Conservation (phyloP, 2,797 vertebrate genomes). For the Balearica regulorum region DNA sequence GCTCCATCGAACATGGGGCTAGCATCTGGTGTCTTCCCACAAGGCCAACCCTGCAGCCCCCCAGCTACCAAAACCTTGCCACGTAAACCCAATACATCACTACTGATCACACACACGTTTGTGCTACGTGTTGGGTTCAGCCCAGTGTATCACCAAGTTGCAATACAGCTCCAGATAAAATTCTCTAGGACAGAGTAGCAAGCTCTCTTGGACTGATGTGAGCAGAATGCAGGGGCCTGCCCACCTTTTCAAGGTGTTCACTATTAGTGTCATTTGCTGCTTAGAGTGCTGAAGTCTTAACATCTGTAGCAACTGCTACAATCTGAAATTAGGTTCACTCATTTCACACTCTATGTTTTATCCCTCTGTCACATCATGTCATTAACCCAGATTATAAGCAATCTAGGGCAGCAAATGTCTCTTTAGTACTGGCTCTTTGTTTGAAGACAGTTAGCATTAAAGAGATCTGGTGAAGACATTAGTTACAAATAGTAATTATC, state of each 20-base stretch:
- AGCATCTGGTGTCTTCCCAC: not conserved
- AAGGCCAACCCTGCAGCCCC: not conserved
- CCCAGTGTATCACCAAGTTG: not conserved
- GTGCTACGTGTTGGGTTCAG: not conserved
- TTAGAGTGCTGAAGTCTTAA: not conserved
- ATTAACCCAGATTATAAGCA: not conserved
- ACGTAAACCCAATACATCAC: rapidly evolving
- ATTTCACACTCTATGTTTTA: not conserved
- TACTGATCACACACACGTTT: no score
- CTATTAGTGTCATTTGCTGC: not conserved
- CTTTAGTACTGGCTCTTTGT: not conserved
- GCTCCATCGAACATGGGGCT: not conserved
- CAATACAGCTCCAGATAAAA: not conserved
- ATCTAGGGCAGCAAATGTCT: not conserved
- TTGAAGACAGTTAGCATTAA: not conserved
- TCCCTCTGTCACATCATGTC: not conserved
- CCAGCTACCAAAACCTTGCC: not conserved
- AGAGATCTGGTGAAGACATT: not conserved
- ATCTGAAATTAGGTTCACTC: not conserved
- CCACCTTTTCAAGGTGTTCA: not conserved
- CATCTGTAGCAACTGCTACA: not conserved
- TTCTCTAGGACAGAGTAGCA: not conserved
- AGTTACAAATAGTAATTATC: slow-evolving; percentile 25
- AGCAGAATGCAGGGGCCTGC: not conserved
- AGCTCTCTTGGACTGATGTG: not conserved